A percentile compares a stretch with the other conserved stretches of the same genome.
phyloP scores from a whole-genome alignment of 2,797 vertebrate species.

The Acrocephalus scirpaceus region DNA sequence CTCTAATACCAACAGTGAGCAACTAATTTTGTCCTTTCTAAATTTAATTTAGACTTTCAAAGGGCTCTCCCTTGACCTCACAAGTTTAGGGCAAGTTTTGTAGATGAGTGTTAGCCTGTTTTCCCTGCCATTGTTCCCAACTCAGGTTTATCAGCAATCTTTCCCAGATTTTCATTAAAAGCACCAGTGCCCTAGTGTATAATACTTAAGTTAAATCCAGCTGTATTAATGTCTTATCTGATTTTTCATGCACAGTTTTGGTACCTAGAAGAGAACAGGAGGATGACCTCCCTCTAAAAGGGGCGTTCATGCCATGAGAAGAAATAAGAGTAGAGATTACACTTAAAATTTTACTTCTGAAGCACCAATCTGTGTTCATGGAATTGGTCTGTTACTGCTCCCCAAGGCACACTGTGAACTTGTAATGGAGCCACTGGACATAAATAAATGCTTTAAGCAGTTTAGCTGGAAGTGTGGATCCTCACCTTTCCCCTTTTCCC shows the following conservation, averaged over 20 bases:
- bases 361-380: background rate
- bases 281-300: background rate
- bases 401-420: background rate
- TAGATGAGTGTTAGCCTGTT: background rate
- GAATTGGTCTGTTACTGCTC: background rate
- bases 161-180: background rate
- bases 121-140: background rate
- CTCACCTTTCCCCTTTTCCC: conserved; percentile 11
- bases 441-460: conserved; percentile 21
- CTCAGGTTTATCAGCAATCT: background rate
- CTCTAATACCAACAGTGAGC: background rate
- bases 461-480: background rate
- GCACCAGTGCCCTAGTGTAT: background rate
- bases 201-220: background rate
- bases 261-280: background rate
- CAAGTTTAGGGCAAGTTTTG: background rate
- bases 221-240: background rate
- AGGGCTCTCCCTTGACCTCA: background rate
- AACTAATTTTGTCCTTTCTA: background rate
- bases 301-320: background rate
- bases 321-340: background rate
- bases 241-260: background rate
- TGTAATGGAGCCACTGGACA: background rate
- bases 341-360: background rate
- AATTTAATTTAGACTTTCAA: background rate